Percentiles rank a stretch among this genome's conserved stretches.
Evolutionary conservation across 2,888 invertebrate genomes (phyloP).

Genomic region (Hypomecis punctinalis): DNA sequence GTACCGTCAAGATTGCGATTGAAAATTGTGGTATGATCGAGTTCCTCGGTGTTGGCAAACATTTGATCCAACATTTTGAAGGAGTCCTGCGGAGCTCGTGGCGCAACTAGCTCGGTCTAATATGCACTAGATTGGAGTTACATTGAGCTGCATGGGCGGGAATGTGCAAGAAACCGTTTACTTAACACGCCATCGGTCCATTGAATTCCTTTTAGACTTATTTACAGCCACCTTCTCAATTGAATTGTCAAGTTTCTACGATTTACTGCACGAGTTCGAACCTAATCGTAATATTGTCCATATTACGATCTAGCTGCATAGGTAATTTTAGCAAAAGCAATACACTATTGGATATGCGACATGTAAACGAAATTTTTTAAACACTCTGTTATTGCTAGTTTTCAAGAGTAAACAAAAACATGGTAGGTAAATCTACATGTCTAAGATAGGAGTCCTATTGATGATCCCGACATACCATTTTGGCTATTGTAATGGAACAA

Average conservation of each 20-base stretch:
- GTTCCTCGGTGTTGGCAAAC: conserved; percentile 65
- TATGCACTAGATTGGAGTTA: conserved; percentile 50
- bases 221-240: conserved; percentile 56
- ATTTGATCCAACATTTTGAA: conserved; percentile 47
- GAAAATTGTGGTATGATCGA: conserved; percentile 88
- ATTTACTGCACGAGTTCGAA: conserved; percentile 26
- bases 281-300: neutral
- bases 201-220: conserved; percentile 58
- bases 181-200: conserved; percentile 69
- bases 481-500: too few relatives aligned
- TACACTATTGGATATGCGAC: too few relatives aligned
- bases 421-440: too few relatives aligned
- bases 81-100: conserved; percentile 23
- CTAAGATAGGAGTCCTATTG: too few relatives aligned
- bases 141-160: conserved; percentile 66
- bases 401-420: too few relatives aligned
- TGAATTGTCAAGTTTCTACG: conserved; percentile 54
- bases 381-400: too few relatives aligned
- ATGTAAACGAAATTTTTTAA: too few relatives aligned
- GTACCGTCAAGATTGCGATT: conserved; percentile 83
- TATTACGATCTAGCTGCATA: neutral
- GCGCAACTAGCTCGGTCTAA: conserved; percentile 30
- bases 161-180: conserved; percentile 68
- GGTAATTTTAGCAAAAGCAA: neutral
- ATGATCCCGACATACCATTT: too few relatives aligned